Base-by-base conservation (phyloP, 2,797 vertebrate species). In the Tragelaphus oryx region DNA sequence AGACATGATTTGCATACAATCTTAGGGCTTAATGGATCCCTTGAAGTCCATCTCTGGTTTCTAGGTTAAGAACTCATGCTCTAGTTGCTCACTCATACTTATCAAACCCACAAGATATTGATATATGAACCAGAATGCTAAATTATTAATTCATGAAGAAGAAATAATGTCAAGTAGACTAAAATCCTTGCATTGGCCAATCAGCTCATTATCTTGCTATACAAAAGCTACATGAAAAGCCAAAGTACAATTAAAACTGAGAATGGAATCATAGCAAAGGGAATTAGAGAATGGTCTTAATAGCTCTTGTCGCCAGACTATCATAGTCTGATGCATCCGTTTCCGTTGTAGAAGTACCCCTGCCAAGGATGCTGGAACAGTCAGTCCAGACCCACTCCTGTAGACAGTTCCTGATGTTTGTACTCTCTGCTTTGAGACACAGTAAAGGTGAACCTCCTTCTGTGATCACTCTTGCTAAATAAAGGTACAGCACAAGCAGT, bases 141-240 rank as follows among this genome's bases (percentile, higher is more conserved):
- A 78, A 96, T 97, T 82, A 96, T 95, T 97, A 92, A 97, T 97
- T 94, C 80, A 97, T 89, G 94, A 97, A 91, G 89, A 89, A 92
- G 82, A 95, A 96, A 75, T 89, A 78, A 93, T 37, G 59, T 74
- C 68, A 78, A 71, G 89, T 41, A 81, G 48, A 84, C 88, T 94
- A 82, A 96, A 94, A 46, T 83, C 88, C 75, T 96, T 78, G 22
- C 75, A 16, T 44, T 50, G 86, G 65, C 82, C 0, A 1, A 80
- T 79, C 54, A 65, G 78, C 80, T 95, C 92, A 86, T 97, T 89
- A 89, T 91, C 88, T 92, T 44, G 55, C 50, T 65, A 13, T 30
- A 52, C 68, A 80, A 81, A 93, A 85, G 48, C 89, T 90, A 55
- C 55, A 12, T 6, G 85, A 78, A 91, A 26, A 44, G 80, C 65